Evolutionary conservation across 2,797 vertebrate species (phyloP).

Genomic region (Rhinella marina): DNA sequence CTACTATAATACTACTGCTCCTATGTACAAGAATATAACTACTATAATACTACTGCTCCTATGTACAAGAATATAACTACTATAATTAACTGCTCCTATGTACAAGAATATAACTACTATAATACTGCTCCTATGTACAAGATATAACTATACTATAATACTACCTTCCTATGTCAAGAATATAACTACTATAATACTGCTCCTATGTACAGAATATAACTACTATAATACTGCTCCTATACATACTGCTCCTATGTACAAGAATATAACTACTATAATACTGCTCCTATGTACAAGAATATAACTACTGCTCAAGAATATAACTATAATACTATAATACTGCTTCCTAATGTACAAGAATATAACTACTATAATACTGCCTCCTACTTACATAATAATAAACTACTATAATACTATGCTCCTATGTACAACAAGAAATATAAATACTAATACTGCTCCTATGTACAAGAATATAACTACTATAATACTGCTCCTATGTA

Average conservation of each 20-base stretch:
- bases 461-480: slow-evolving; percentile 22
- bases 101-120: not conserved
- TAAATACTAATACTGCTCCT: slow-evolving; percentile 11
- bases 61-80: not conserved
- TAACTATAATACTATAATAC: not conserved
- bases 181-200: no score
- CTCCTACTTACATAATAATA: not conserved
- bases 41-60: not conserved
- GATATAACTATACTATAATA: not conserved
- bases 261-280: not conserved
- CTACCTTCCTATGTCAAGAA: not conserved
- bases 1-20: not conserved
- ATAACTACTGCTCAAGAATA: not conserved
- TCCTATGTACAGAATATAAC: not conserved
- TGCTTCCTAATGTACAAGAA: not conserved
- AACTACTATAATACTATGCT: slow-evolving; percentile 11
- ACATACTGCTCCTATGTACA: not conserved
- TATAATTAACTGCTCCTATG: not conserved
- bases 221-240: not conserved
- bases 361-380: slow-evolving; percentile 10
- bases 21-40: not conserved
- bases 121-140: not conserved
- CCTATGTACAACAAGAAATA: slow-evolving; percentile 5
- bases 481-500: slow-evolving; percentile 1
- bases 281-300: not conserved